Conservation (phyloP, 1,140 invertebrate species). For the Bilobella aurantiaca region DNA sequence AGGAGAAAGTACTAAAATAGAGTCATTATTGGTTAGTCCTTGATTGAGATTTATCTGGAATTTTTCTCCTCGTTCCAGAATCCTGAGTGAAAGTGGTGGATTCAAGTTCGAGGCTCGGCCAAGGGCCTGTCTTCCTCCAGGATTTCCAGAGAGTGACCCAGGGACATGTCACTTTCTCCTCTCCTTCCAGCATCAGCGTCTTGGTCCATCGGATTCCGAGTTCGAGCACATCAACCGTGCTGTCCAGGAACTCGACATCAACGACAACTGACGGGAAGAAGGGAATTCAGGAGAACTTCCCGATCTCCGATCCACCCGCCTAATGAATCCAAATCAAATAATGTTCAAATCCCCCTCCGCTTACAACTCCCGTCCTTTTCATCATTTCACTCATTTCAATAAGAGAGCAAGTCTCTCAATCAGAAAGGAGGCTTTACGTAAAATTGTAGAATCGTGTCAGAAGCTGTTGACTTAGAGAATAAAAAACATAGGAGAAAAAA, state of each 20-base stretch:
- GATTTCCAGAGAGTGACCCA: conserved; percentile 62
- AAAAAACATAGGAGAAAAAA: background rate
- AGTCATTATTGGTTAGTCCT: background rate
- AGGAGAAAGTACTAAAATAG: background rate
- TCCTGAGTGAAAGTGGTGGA: conserved; percentile 58
- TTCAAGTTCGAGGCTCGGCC: conserved; percentile 64
- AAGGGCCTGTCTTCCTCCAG: conserved; percentile 67
- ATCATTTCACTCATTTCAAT: background rate
- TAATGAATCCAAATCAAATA: background rate
- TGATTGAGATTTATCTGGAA: background rate
- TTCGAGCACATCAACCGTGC: conserved; percentile 56
- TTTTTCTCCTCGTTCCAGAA: conserved; percentile 46
- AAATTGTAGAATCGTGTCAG: too few relatives aligned
- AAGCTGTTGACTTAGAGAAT: background rate
- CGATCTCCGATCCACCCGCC: background rate
- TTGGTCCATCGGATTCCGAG: conserved; percentile 46
- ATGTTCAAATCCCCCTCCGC: background rate
- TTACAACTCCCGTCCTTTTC: background rate
- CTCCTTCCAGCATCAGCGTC: conserved; percentile 59
- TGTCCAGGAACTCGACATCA: conserved; percentile 31
- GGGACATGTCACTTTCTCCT: conserved; percentile 79
- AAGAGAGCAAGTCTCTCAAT: background rate
- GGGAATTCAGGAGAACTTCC: too few relatives aligned
- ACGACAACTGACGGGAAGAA: conserved; percentile 10
- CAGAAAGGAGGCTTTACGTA: background rate